These are phyloP conservation scores for Prunella strophiata DNA, from an alignment of 2,797 vertebrate genomes.

Conservation along the genomic window DNA sequence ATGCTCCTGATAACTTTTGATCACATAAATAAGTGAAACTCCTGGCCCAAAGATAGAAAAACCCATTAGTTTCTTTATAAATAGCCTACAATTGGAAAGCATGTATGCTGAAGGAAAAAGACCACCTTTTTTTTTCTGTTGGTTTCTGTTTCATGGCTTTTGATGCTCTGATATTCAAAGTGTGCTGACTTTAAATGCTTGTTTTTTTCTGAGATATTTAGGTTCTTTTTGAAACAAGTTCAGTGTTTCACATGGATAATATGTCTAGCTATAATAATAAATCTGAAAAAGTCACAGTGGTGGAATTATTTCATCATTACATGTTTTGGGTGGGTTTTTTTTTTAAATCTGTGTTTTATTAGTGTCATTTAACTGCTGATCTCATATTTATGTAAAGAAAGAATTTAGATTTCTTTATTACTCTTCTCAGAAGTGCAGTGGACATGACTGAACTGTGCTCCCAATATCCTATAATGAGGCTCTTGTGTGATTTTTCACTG, in stretches of 20 bases:
- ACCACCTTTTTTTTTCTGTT: background rate
- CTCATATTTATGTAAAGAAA: background rate
- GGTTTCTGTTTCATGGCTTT: background rate
- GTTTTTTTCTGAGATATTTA: background rate
- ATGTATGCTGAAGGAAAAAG: background rate
- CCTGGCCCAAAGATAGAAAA: background rate
- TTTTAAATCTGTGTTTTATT: background rate
- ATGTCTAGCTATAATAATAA: background rate
- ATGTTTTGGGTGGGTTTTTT: background rate
- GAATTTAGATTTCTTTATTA: background rate
- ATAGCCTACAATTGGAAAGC: background rate
- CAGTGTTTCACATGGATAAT: background rate
- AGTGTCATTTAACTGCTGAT: background rate
- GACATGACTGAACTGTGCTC: background rate
- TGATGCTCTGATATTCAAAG: background rate
- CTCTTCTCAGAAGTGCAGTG: background rate
- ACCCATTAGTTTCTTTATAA: background rate
- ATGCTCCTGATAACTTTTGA: conserved; percentile 1
- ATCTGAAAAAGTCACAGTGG: background rate
- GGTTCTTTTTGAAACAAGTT: background rate
- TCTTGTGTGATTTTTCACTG: background rate
- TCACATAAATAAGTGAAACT: background rate
- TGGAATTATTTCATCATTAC: background rate
- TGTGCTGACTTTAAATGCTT: background rate
- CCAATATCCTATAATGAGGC: background rate